phyloP scores from a whole-genome alignment of 2,888 invertebrate species.

The Gymnoscelis rufifasciata region DNA sequence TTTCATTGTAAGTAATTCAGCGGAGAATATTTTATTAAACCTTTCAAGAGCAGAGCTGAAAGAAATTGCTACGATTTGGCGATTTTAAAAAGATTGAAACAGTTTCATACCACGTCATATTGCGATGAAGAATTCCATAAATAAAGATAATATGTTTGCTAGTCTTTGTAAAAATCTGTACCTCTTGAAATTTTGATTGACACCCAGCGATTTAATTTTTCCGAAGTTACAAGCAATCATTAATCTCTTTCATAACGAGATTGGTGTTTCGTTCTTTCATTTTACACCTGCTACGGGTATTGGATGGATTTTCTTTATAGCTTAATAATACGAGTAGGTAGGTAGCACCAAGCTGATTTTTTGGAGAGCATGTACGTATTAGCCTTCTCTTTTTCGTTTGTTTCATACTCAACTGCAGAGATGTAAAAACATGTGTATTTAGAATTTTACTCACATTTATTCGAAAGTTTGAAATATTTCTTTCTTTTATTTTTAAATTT shows the following conservation, averaged over 20 bases:
- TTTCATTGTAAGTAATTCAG: conserved; percentile 15
- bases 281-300: conserved; percentile 23
- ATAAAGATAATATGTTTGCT: conserved; percentile 5
- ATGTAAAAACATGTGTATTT: too few relatives aligned
- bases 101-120: conserved; percentile 21
- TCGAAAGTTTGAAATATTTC: too few relatives aligned
- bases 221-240: conserved; percentile 17
- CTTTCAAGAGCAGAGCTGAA: conserved; percentile 25
- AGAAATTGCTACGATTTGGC: conserved; percentile 21
- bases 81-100: conserved; percentile 12
- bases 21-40: conserved; percentile 20
- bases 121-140: conserved; percentile 3
- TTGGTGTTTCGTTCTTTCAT: conserved; percentile 19
- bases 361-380: not conserved
- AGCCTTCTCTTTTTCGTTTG: too few relatives aligned
- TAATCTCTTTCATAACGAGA: conserved; percentile 24
- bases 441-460: too few relatives aligned
- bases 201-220: conserved; percentile 23
- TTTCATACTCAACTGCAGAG: too few relatives aligned
- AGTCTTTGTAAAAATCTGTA: conserved; percentile 5
- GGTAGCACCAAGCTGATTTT: too few relatives aligned
- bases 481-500: too few relatives aligned
- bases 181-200: conserved; percentile 21
- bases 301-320: conserved; percentile 13
- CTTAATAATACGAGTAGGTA: not conserved